A percentile compares a stretch with the other conserved stretches of the same genome.
Evolutionary conservation across 2,113 vertebrate genomes (phyloP).

Genomic region (Scatophagus argus): DNA sequence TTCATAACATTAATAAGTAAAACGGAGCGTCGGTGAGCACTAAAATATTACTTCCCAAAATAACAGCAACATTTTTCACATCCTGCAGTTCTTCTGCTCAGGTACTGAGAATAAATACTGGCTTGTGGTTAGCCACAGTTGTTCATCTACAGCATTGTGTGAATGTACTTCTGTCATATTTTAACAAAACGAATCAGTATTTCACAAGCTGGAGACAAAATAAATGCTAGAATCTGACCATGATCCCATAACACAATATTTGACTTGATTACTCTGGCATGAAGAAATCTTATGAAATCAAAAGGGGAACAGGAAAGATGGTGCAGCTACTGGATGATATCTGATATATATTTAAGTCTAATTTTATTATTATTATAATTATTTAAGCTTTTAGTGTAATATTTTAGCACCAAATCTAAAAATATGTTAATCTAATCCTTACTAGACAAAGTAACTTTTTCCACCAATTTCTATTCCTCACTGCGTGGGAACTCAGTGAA

Average conservation of each 20-base stretch:
- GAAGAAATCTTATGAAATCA: constrained; percentile 23
- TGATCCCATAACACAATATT: constrained; percentile 32
- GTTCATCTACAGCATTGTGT: constrained; percentile 1
- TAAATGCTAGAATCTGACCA: constrained; percentile 3
- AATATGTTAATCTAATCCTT: constrained; percentile 26
- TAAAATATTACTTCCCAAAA: background rate
- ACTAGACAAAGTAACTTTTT: constrained; percentile 1
- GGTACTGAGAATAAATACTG: background rate
- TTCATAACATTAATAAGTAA: constrained; percentile 8
- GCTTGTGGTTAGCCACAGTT: background rate
- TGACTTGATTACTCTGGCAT: constrained; percentile 11
- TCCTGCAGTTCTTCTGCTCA: background rate
- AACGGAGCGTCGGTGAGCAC: background rate
- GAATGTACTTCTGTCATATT: constrained; percentile 27
- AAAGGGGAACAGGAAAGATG: background rate
- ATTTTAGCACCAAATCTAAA: background rate
- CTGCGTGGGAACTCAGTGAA: constrained; percentile 4
- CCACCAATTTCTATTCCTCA: background rate
- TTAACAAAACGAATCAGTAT: constrained; percentile 3
- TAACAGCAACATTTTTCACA: background rate
- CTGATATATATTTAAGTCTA: too few species aligned
- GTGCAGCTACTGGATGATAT: background rate
- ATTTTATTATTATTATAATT: too few species aligned
- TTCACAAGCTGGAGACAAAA: constrained; percentile 29
- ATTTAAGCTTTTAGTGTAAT: background rate